Evolutionary conservation across 2,888 invertebrate genomes (phyloP).

Genomic region (Boloria selene): DNA sequence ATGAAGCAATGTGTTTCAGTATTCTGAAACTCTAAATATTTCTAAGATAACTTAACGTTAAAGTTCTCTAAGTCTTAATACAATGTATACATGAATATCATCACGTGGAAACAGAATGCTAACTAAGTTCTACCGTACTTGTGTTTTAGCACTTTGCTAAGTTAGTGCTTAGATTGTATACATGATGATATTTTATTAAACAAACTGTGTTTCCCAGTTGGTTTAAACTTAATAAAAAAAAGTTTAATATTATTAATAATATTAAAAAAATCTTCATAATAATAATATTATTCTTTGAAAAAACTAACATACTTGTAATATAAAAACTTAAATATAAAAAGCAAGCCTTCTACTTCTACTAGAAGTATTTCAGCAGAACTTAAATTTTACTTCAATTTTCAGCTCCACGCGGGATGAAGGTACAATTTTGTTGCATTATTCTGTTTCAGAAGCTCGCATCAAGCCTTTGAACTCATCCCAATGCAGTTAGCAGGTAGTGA

Average conservation of each 20-base stretch:
- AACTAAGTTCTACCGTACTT: conserved; percentile 3
- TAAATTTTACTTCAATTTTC: conserved; percentile 10
- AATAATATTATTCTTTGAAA: too few relatives aligned
- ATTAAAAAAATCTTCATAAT: too few relatives aligned
- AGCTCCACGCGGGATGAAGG: conserved; percentile 7
- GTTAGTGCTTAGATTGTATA: neutral
- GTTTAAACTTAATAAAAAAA: neutral
- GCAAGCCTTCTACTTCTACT: neutral
- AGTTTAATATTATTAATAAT: too few relatives aligned
- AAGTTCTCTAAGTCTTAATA: conserved; percentile 15
- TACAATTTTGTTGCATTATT: conserved; percentile 16
- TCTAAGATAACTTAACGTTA: conserved; percentile 11
- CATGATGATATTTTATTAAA: neutral
- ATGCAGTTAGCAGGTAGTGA: conserved; percentile 14
- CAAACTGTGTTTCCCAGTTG: neutral
- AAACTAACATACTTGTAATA: too few relatives aligned
- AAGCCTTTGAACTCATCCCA: conserved; percentile 15
- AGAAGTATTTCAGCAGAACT: neutral
- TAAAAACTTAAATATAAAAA: too few relatives aligned
- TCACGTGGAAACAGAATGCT: conserved; percentile 15
- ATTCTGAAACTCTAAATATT: conserved; percentile 9
- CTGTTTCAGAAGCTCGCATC: conserved; percentile 13
- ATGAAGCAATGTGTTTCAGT: neutral
- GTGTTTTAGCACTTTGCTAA: neutral
- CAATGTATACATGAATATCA: conserved; percentile 21